Conservation (phyloP, 2,888 invertebrate species). For the Strigamia maritima region DNA sequence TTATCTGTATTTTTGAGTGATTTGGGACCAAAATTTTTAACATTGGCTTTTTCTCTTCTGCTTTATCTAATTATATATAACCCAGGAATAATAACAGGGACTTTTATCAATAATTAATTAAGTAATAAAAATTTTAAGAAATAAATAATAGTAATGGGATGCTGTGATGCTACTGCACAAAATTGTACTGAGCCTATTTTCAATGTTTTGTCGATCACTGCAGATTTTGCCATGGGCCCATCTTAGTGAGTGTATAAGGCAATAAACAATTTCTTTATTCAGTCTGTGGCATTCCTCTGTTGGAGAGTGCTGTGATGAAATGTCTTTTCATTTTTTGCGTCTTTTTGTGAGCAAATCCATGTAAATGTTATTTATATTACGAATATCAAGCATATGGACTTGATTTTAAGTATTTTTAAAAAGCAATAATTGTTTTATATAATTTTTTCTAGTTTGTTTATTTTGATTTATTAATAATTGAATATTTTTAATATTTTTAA, state of each 20-base stretch:
- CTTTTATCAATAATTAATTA: neutral
- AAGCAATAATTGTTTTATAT: neutral
- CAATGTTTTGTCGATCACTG: conserved; percentile 16
- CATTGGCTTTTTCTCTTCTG: conserved; percentile 16
- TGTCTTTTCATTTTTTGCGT: conserved; percentile 2
- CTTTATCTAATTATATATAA: neutral
- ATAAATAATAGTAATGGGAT: conserved; percentile 9
- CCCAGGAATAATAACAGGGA: neutral
- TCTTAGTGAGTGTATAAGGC: conserved; percentile 35
- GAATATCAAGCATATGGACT: neutral
- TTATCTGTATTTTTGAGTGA: neutral
- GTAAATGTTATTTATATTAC: neutral
- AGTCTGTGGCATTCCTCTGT: conserved; percentile 20
- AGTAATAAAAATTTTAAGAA: neutral
- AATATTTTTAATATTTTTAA: neutral
- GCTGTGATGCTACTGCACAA: conserved; percentile 19
- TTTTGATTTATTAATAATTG: no score
- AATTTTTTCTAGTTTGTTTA: neutral
- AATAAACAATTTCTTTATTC: conserved; percentile 34
- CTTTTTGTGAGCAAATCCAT: neutral
- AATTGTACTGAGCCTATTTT: neutral
- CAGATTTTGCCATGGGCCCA: conserved; percentile 19
- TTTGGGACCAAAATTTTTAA: conserved; percentile 25
- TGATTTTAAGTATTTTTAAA: neutral
- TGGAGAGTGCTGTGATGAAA: conserved; percentile 27